Percentiles rank a stretch among this genome's conserved stretches.
Evolutionary conservation across 2,888 invertebrate genomes (phyloP).

Genomic region (Archaeoteleia sp.): DNA sequence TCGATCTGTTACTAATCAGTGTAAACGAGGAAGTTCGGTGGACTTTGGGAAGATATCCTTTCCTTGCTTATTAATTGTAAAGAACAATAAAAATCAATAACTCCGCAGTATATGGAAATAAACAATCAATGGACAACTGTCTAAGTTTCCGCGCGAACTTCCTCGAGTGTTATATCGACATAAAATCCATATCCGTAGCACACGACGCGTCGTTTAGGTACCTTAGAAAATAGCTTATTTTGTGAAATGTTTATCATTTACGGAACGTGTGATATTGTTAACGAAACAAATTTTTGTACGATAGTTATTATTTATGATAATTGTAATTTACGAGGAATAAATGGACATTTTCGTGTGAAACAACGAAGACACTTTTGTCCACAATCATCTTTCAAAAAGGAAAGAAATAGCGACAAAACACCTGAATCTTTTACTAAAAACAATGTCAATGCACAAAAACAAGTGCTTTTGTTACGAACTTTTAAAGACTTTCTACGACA

Average conservation of each 20-base stretch:
- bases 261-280: conserved; percentile 35
- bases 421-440: neutral
- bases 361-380: conserved; percentile 20
- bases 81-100: neutral
- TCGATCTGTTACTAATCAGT: conserved; percentile 12
- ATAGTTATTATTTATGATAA: conserved; percentile 26
- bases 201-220: conserved; percentile 18
- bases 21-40: conserved; percentile 28
- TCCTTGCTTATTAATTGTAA: neutral
- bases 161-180: conserved; percentile 32
- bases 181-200: conserved; percentile 44
- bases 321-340: conserved; percentile 28
- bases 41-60: neutral
- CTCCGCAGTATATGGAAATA: neutral
- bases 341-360: conserved; percentile 5
- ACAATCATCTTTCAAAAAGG: conserved; percentile 8
- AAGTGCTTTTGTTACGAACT: too few species aligned
- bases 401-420: neutral
- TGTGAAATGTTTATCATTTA: conserved; percentile 35
- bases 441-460: neutral
- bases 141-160: conserved; percentile 17
- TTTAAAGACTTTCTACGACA: too few species aligned
- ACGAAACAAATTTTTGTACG: conserved; percentile 28
- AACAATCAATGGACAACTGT: neutral
- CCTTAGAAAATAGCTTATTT: conserved; percentile 27